phyloP scores from a whole-genome alignment of 2,113 vertebrate species.

The Epinephelus cyanopodus region DNA sequence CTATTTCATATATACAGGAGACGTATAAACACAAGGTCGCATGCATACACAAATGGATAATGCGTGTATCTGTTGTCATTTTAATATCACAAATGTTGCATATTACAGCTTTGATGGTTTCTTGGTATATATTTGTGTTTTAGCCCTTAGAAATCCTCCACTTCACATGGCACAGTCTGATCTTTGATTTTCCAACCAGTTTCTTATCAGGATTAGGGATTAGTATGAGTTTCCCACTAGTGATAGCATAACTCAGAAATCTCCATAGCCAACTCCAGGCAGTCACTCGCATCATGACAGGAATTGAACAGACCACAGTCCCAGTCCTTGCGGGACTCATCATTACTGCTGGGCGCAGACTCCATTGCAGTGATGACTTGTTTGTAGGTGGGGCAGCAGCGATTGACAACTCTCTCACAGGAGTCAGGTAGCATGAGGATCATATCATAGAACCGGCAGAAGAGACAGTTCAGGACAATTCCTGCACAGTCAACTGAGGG shows the following conservation, averaged over 20 bases:
- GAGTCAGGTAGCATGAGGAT: slow-evolving; percentile 76
- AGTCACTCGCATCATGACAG: slow-evolving; percentile 83
- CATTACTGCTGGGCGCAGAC: slow-evolving; percentile 43
- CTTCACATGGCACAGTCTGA: not conserved
- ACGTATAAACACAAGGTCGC: slow-evolving; percentile 3
- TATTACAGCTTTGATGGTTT: not conserved
- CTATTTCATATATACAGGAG: not conserved
- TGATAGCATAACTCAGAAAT: slow-evolving; percentile 85
- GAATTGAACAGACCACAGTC: slow-evolving; percentile 77
- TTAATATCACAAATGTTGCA: slow-evolving; percentile 16
- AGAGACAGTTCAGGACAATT: slow-evolving; percentile 84
- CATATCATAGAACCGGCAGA: slow-evolving; percentile 84
- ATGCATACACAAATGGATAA: slow-evolving; percentile 15
- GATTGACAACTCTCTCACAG: slow-evolving; percentile 63
- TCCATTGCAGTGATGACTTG: slow-evolving; percentile 68
- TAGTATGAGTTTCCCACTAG: slow-evolving; percentile 43
- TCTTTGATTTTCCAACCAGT: not conserved
- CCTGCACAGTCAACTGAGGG: slow-evolving; percentile 83
- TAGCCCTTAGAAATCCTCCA: not conserved
- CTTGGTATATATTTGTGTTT: not conserved
- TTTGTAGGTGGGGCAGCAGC: slow-evolving; percentile 77
- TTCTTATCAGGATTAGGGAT: not conserved
- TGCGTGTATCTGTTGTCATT: not conserved
- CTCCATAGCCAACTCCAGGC: slow-evolving; percentile 87
- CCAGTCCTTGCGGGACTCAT: slow-evolving; percentile 68